These are phyloP conservation scores for Okapia johnstoni DNA, from an alignment of 2,113 vertebrate species.

Conservation along the genomic window DNA sequence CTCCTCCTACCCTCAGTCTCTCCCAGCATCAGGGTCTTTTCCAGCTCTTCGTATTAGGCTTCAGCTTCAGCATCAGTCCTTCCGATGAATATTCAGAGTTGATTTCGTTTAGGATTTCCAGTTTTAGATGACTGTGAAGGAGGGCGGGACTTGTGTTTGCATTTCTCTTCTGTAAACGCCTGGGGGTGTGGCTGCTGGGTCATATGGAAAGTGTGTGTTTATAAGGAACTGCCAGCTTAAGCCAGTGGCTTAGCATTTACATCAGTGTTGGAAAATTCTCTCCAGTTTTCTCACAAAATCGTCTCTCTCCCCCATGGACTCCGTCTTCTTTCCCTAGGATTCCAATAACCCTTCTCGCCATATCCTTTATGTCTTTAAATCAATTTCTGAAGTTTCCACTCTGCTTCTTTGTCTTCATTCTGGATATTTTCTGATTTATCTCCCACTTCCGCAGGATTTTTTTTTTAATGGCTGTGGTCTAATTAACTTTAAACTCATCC, in stretches of 20 bases:
- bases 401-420: background rate
- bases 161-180: background rate
- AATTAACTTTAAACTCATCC: background rate
- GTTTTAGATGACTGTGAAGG: background rate
- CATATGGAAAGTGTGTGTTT: background rate
- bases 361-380: background rate
- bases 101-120: background rate
- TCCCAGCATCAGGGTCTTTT: background rate
- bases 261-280: background rate
- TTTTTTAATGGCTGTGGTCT: background rate
- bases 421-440: background rate
- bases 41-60: background rate
- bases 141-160: background rate
- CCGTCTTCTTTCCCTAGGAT: no score
- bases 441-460: background rate
- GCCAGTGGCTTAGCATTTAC: background rate
- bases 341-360: background rate
- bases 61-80: background rate
- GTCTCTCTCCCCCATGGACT: rapidly evolving
- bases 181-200: background rate
- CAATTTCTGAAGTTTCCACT: background rate
- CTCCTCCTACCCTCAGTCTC: background rate
- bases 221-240: background rate
- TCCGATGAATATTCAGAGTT: background rate
- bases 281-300: background rate